A percentile compares a stretch with the other conserved stretches of the same genome.
These are phyloP conservation scores for Thymelicus acteon DNA, from an alignment of 2,888 invertebrate species.

Conservation along the genomic window DNA sequence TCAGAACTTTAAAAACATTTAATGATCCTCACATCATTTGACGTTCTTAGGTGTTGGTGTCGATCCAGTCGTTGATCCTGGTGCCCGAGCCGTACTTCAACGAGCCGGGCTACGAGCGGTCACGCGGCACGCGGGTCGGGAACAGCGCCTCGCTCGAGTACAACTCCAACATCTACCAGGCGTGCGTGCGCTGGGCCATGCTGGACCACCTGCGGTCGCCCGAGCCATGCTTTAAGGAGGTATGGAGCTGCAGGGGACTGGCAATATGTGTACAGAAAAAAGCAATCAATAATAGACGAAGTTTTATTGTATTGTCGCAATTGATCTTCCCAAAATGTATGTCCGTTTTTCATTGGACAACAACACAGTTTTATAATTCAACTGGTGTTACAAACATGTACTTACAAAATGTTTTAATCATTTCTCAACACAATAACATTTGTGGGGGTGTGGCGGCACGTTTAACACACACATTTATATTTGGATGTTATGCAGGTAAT, in stretches of 20 bases:
- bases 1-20: not conserved
- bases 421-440: too few species aligned
- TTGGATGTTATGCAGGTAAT: conserved; percentile 87
- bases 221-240: conserved; percentile 96
- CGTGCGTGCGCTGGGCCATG: conserved; percentile 98
- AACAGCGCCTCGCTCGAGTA: conserved; percentile 96
- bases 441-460: too few species aligned
- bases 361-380: too few species aligned
- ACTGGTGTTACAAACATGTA: too few species aligned
- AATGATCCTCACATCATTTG: not conserved
- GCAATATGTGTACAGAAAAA: too few species aligned
- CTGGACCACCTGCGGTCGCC: conserved; percentile 96
- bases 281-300: too few species aligned
- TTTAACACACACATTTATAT: not conserved
- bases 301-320: too few species aligned
- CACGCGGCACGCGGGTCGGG: conserved; percentile 94
- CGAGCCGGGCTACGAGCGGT: conserved; percentile 97
- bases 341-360: too few species aligned
- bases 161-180: conserved; percentile 97
- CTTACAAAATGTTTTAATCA: too few species aligned
- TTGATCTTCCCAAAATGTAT: too few species aligned
- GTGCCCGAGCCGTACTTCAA: conserved; percentile 98
- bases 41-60: conserved; percentile 90
- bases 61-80: conserved; percentile 95
- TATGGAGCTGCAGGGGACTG: conserved; percentile 50